Evolutionary conservation across 2,888 invertebrate genomes (phyloP), one percentile per base, ranked within the genome.

Genomic region (Eumerus sabulonum): DNA sequence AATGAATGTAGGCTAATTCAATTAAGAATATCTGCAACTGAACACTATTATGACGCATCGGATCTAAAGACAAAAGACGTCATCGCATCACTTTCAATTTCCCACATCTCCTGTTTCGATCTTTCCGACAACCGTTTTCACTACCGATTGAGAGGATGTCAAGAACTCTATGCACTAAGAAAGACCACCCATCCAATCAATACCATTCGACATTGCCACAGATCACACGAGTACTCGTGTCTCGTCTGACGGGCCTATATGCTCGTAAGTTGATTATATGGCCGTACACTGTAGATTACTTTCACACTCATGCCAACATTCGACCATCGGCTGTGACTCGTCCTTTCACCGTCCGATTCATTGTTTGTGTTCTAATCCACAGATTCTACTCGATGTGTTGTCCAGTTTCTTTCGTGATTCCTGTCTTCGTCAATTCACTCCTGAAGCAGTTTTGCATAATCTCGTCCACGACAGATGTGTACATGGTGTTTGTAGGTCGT

Each of bases 281-380:
- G 50, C 64, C 59, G 64, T 60, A 70, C 60, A 70, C 79, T 68
- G 59, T 56, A 68, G 77, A 77, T 77, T 77, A 74, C 79, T 70
- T 73, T 64, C 73, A 79, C 60, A 64, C 64, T 68, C 73, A 64
- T 79, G 50, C 59, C 68, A 74, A 79, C 79, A 74, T 79, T 79
- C 68, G 79, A 74, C 68, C 68, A 63, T 9, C 27, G 27, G 27
- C 7, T 27, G 7, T 13, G 40, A 14, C 35, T 47, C 14, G 16
- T 38, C 35, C 42, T 27, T 27, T 18, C 16, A 44, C 14, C 35
- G 27, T 38, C 14, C 36, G 12, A 13, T 40, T 38, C 13, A 19
- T 47, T 47, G 17, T 17, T 0, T 16, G 17, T 17, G 2, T 27
- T 27, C 7, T 27, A 27, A 27, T 27, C 27, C 27, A 4, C 27